These are phyloP conservation scores for Enteromius radiatus DNA, from an alignment of 2,797 vertebrate species.

Conservation along the genomic window DNA sequence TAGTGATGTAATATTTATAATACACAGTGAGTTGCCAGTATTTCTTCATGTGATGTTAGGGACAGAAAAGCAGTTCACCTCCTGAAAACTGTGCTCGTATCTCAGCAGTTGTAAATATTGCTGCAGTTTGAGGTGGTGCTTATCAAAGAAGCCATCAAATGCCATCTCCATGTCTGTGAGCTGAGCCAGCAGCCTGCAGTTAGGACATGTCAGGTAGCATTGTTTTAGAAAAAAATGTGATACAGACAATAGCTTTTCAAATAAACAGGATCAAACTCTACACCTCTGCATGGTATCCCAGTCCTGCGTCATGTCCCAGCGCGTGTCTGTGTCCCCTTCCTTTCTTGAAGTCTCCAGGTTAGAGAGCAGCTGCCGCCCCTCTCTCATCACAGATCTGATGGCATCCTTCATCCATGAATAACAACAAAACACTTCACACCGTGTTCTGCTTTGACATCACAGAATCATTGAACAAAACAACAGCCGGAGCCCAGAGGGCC, in stretches of 20 bases:
- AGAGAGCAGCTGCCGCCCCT: slow-evolving; percentile 87
- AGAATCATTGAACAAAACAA: neutral
- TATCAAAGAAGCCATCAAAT: slow-evolving; percentile 98
- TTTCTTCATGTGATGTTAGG: neutral
- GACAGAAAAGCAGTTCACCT: slow-evolving; percentile 75
- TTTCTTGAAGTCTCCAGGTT: slow-evolving; percentile 83
- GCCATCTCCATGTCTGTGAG: slow-evolving; percentile 94
- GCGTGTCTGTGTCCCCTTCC: slow-evolving; percentile 75
- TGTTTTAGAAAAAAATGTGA: neutral
- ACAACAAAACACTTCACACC: neutral
- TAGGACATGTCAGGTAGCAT: neutral
- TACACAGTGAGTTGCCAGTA: neutral
- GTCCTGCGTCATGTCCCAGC: slow-evolving; percentile 83
- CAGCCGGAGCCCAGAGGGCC: neutral
- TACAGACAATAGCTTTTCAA: neutral
- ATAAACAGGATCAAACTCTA: neutral
- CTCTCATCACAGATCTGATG: slow-evolving; percentile 89
- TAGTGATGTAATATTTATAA: neutral
- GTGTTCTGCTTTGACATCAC: neutral
- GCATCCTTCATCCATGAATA: slow-evolving; percentile 79
- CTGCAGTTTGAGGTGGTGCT: slow-evolving; percentile 94
- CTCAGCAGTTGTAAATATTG: slow-evolving; percentile 92
- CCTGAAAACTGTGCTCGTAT: slow-evolving; percentile 92
- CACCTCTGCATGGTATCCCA: slow-evolving; percentile 94
- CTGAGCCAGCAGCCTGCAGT: slow-evolving; percentile 87